phyloP scores from a whole-genome alignment of 2,797 vertebrate genomes.

The Myripristis murdjan region DNA sequence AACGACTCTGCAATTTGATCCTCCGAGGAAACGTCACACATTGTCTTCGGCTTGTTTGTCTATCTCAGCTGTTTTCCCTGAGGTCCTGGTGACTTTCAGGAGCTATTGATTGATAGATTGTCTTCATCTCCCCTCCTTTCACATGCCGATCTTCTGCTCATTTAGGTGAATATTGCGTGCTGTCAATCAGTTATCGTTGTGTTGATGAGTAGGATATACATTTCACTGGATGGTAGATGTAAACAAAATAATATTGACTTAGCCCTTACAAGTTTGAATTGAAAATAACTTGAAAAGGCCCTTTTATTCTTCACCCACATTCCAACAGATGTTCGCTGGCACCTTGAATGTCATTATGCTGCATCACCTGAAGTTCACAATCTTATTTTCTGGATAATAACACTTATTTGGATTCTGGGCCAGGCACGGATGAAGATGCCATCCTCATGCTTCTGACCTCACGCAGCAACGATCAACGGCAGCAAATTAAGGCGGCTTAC shows the following conservation, averaged over 20 bases:
- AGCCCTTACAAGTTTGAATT: background rate
- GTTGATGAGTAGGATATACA: background rate
- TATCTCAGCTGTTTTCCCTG: background rate
- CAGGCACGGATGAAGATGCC: conserved; percentile 95
- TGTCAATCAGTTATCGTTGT: background rate
- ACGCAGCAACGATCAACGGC: conserved; percentile 93
- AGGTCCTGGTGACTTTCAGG: background rate
- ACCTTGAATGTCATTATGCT: background rate
- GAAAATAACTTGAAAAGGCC: too few relatives aligned
- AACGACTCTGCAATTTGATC: conserved; percentile 23
- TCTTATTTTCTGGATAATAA: background rate
- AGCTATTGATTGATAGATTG: conserved; percentile 33
- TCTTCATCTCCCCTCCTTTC: background rate
- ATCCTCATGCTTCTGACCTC: conserved; percentile 90
- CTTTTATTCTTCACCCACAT: background rate
- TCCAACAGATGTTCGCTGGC: background rate
- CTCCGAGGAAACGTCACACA: background rate
- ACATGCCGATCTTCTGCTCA: conserved; percentile 5
- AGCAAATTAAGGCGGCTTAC: conserved; percentile 90
- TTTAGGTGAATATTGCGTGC: background rate
- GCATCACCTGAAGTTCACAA: background rate
- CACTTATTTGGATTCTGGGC: conserved; percentile 25
- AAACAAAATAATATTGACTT: background rate
- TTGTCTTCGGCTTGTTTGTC: conserved; percentile 26
- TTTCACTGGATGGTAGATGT: background rate